Conservation (phyloP, 2,113 vertebrate genomes). For the Elephas maximus region DNA sequence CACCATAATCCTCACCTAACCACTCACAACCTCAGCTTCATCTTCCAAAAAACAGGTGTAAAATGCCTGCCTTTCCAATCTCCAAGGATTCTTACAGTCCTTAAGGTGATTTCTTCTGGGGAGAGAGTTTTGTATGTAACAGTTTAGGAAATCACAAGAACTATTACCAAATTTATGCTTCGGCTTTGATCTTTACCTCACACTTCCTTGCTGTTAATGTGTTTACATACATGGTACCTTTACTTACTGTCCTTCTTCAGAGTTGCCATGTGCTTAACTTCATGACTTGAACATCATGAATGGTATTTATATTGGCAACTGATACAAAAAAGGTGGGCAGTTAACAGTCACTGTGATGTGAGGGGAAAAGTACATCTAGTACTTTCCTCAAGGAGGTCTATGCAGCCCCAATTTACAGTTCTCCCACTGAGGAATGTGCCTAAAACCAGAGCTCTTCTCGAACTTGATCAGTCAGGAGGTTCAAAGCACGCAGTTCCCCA, state of each 20-base stretch:
- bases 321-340: not conserved
- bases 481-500: slow-evolving; percentile 33
- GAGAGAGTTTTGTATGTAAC: not conserved
- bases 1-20: too few relatives aligned
- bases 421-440: not conserved
- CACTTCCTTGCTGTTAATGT: not conserved
- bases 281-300: not conserved
- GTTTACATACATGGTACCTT: not conserved
- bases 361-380: not conserved
- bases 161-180: not conserved
- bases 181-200: not conserved
- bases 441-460: not conserved
- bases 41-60: not conserved
- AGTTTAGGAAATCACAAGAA: not conserved
- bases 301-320: not conserved
- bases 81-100: not conserved
- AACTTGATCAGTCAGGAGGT: slow-evolving; percentile 49
- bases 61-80: not conserved
- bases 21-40: not conserved
- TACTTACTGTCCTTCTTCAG: not conserved
- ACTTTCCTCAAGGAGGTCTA: not conserved
- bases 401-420: not conserved
- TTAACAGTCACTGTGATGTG: not conserved
- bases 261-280: not conserved
- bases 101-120: not conserved